phyloP scores from a whole-genome alignment of 1,140 invertebrate species.

The Drosophila quadrilineata region DNA sequence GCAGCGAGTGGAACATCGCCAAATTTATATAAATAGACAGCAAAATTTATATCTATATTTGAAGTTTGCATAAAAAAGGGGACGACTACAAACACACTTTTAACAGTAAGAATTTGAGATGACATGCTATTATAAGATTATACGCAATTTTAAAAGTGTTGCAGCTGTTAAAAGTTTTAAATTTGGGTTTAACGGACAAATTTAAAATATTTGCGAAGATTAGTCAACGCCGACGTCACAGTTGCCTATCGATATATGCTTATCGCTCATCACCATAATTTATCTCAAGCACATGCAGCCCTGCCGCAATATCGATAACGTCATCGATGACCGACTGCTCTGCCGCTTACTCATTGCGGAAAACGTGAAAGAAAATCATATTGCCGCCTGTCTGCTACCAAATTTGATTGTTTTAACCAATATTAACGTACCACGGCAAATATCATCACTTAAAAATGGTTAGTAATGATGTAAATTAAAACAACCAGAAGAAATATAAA shows the following conservation, averaged over 20 bases:
- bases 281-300: neutral
- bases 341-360: conserved; percentile 63
- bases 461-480: conserved; percentile 51
- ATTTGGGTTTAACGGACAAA: neutral
- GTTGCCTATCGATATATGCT: neutral
- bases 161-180: no score
- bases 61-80: conserved; percentile 52
- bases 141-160: no score
- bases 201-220: neutral
- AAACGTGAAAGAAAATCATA: conserved; percentile 67
- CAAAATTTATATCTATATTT: conserved; percentile 60
- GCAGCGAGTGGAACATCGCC: conserved; percentile 49
- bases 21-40: conserved; percentile 67
- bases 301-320: neutral
- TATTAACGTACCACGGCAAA: conserved; percentile 36
- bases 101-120: neutral
- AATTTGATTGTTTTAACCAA: conserved; percentile 59
- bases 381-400: conserved; percentile 70
- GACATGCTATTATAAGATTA: neutral
- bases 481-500: neutral
- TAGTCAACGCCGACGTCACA: neutral
- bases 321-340: conserved; percentile 18
- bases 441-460: conserved; percentile 70
- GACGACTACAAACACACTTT: conserved; percentile 7
- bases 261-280: no score